phyloP scores from a whole-genome alignment of 2,888 invertebrate genomes.

The Drosophila hamatofila region DNA sequence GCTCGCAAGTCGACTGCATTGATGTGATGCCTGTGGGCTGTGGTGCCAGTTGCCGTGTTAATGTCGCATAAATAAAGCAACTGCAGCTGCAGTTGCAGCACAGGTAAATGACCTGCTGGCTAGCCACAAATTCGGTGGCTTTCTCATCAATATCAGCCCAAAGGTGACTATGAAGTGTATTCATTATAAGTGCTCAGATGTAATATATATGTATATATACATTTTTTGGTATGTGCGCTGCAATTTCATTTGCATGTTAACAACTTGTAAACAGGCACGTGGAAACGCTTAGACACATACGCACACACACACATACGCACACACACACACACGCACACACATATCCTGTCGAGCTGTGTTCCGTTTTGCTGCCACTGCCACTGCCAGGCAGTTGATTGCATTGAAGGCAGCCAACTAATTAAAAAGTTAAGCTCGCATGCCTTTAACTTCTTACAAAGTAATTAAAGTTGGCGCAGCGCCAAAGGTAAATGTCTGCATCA shows the following conservation, averaged over 20 bases:
- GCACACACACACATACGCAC: neutral
- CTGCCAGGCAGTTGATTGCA: slow-evolving; percentile 62
- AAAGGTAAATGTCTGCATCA: slow-evolving; percentile 55
- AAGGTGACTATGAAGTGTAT: slow-evolving; percentile 47
- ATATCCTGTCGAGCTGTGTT: slow-evolving; percentile 13
- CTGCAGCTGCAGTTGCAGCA: neutral
- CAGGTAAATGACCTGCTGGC: slow-evolving; percentile 8
- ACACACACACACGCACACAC: slow-evolving; percentile 11
- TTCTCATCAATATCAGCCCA: slow-evolving; percentile 39
- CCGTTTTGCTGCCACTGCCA: slow-evolving; percentile 19
- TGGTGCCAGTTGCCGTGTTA: slow-evolving; percentile 51
- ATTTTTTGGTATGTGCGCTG: slow-evolving; percentile 19
- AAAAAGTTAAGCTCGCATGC: slow-evolving; percentile 76
- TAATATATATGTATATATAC: slow-evolving; percentile 14
- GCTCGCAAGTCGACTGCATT: slow-evolving; percentile 14
- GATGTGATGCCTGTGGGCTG: slow-evolving; percentile 16
- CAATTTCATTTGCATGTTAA: slow-evolving; percentile 75
- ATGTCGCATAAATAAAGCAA: slow-evolving; percentile 62
- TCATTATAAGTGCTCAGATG: slow-evolving; percentile 25
- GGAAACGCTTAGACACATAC: slow-evolving; percentile 31
- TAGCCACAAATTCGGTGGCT: neutral
- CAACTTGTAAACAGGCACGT: slow-evolving; percentile 58
- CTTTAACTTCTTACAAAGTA: slow-evolving; percentile 76
- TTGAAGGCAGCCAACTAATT: slow-evolving; percentile 73
- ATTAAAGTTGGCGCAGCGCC: slow-evolving; percentile 73